These are phyloP conservation scores for Campylomormyrus numenius DNA, from an alignment of 2,113 vertebrate genomes.

Conservation along the genomic window DNA sequence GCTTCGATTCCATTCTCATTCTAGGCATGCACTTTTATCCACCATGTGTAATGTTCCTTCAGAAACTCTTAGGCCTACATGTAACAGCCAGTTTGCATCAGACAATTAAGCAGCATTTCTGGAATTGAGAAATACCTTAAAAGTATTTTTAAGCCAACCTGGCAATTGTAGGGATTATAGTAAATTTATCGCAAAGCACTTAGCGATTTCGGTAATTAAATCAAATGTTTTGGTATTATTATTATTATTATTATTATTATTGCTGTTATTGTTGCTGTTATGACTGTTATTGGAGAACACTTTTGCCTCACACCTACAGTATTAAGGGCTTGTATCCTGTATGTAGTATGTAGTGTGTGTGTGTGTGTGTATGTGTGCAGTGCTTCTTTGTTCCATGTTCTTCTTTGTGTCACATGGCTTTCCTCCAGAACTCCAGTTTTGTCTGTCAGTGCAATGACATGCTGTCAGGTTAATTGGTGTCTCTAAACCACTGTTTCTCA, in stretches of 20 bases:
- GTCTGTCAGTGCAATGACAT: not conserved
- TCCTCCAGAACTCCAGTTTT: not conserved
- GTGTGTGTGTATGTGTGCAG: not conserved
- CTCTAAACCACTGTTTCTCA: not conserved
- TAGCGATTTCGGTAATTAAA: not conserved
- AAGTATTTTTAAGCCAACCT: not conserved
- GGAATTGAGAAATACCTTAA: not conserved
- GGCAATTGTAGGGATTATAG: not conserved
- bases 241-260: not conserved
- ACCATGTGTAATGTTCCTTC: not conserved
- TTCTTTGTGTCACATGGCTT: not conserved
- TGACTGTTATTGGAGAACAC: not conserved
- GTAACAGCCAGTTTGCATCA: not conserved
- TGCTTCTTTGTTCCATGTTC: not conserved
- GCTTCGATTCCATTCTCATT: not conserved
- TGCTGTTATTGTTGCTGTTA: not conserved
- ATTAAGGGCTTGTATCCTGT: not conserved
- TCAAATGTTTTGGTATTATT: not conserved
- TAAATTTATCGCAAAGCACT: not conserved
- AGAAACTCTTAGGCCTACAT: not conserved
- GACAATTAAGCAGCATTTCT: not conserved
- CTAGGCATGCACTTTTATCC: not conserved
- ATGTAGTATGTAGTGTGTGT: too few relatives aligned
- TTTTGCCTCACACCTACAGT: not conserved
- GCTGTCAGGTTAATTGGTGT: not conserved